Evolutionary conservation across 2,797 vertebrate genomes (phyloP), one percentile per base, ranked within the genome.

Genomic region (Pyrocephalus nanus): DNA sequence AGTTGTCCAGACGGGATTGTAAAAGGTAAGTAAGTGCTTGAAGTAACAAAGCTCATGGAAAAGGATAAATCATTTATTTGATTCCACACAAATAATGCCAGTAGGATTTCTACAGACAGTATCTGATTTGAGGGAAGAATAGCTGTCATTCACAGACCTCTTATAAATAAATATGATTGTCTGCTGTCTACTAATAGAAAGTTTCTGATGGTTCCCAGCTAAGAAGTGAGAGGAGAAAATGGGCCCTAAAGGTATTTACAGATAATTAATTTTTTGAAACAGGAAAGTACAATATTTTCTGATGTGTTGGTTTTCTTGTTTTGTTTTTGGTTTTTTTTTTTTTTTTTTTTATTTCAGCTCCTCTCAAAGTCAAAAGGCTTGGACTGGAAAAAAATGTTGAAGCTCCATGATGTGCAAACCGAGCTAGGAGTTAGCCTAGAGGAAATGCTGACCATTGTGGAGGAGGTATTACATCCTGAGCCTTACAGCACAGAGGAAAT

Each of bases 401-500:
- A 97, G 95, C 97, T 99, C 94, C 97, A 97, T 34, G 98, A 99
- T 90, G 98, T 99, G 45, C 99, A 99, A 95, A 93, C 29, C 13
- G 97, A 97, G 71, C 96, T 99, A 57, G 97, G 98, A 72, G 96
- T 98, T 42, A 98, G 97, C 88, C 97, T 99, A 94, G 98, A 98
- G 95, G 98, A 99, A 95, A 99, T 99, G 98, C 94, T 99, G 96
- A 74, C 93, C 90, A 95, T 99, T 94, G 98, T 99, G 66, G 98
- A 99, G 17, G 97, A 99, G 58, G 97, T 98, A 88, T 97, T 99
- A 90, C 99, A 99, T 92, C 98, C 98, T 50, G 98, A 99, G 89
- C 98, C 99, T 17, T 99, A 99, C 96, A 98, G 97, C 97, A 40
- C 97, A 43, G 98, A 99, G 91, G 99, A 99, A 98, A 98, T 99